Evolutionary conservation across 2,888 invertebrate genomes (phyloP).

Genomic region (Entomobrya proxima): DNA sequence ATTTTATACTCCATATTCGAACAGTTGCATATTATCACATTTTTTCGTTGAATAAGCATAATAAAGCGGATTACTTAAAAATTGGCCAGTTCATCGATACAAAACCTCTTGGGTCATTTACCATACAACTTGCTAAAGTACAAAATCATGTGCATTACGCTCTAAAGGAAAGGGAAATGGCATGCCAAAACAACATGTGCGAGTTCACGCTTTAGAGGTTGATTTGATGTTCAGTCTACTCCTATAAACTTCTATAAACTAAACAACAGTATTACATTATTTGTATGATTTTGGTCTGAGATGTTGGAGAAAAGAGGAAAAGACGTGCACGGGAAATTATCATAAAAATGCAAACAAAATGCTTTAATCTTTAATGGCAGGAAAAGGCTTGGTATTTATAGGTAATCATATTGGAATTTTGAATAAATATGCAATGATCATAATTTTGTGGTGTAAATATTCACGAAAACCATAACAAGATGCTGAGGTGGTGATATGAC

Average conservation of each 20-base stretch:
- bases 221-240: too few species aligned
- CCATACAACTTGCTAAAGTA: neutral
- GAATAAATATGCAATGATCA: neutral
- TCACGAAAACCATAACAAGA: neutral
- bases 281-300: neutral
- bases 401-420: constrained; percentile 8
- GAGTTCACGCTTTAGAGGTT: too few species aligned
- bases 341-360: neutral
- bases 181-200: too few species aligned
- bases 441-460: neutral
- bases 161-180: neutral
- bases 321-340: neutral
- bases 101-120: constrained; percentile 40
- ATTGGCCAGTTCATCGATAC: constrained; percentile 2
- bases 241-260: too few species aligned
- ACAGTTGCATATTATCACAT: constrained; percentile 1
- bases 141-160: neutral
- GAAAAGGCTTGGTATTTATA: neutral
- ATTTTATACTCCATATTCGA: too few species aligned
- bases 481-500: neutral
- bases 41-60: neutral
- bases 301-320: neutral
- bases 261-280: too few species aligned
- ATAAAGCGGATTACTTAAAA: neutral
- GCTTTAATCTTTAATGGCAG: neutral